Conservation (phyloP, 2,888 invertebrate species). For the Euproctis similis region DNA sequence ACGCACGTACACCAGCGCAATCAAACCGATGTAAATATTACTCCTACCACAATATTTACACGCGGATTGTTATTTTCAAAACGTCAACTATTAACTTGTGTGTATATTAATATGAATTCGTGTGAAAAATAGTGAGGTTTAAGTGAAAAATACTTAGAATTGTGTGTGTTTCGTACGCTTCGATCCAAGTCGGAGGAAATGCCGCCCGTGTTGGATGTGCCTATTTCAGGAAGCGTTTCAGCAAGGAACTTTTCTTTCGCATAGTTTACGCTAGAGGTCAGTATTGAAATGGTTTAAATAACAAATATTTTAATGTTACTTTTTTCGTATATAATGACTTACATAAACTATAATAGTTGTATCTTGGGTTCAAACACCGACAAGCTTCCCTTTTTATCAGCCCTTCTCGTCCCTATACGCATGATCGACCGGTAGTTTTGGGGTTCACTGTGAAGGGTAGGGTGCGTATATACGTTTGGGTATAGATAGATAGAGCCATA, state of each 20-base stretch:
- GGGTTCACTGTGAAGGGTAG: constrained; percentile 62
- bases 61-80: constrained; percentile 58
- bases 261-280: constrained; percentile 72
- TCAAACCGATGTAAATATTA: constrained; percentile 69
- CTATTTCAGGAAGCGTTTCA: constrained; percentile 72
- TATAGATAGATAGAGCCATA: too few relatives aligned
- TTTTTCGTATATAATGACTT: constrained; percentile 12
- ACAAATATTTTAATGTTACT: constrained; percentile 8
- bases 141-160: constrained; percentile 45
- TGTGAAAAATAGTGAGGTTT: constrained; percentile 40
- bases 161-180: constrained; percentile 57
- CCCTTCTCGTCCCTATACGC: constrained; percentile 75
- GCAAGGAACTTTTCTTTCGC: constrained; percentile 68
- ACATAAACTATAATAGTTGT: constrained; percentile 27
- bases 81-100: constrained; percentile 34
- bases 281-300: constrained; percentile 29
- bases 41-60: constrained; percentile 65
- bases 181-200: constrained; percentile 66
- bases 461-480: constrained; percentile 42
- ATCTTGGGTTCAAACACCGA: constrained; percentile 65
- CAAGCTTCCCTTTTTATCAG: constrained; percentile 68
- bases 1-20: constrained; percentile 69
- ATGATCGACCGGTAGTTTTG: constrained; percentile 74
- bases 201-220: constrained; percentile 56
- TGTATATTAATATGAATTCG: constrained; percentile 35